Conservation (phyloP, 1,140 invertebrate species). For the Ceratina japonica region DNA sequence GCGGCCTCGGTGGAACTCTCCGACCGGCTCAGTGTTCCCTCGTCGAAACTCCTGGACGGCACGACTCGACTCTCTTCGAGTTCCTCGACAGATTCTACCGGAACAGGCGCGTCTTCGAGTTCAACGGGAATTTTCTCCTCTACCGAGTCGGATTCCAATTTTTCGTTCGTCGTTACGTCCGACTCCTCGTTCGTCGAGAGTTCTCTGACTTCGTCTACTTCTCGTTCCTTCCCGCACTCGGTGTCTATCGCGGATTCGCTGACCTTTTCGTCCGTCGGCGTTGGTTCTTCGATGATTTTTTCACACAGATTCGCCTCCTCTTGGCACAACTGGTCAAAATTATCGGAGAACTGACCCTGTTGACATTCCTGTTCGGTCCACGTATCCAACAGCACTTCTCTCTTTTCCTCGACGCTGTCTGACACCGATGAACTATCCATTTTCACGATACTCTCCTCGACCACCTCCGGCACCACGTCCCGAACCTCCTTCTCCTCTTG, state of each 20-base stretch:
- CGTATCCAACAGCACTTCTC: background rate
- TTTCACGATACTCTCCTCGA: background rate
- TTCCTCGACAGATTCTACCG: background rate
- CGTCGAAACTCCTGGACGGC: conserved; percentile 32
- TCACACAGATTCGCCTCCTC: background rate
- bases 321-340: conserved; percentile 41
- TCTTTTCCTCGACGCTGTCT: background rate
- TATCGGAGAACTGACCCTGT: conserved; percentile 57
- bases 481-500: conserved; percentile 45
- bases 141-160: background rate
- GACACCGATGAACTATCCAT: background rate
- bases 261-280: background rate
- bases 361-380: conserved; percentile 24
- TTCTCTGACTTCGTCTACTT: background rate
- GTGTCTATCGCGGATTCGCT: background rate
- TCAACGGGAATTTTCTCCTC: conserved; percentile 18
- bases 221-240: background rate
- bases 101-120: background rate
- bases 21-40: conserved; percentile 14
- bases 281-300: background rate
- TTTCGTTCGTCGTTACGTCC: background rate
- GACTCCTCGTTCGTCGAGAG: background rate
- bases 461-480: background rate
- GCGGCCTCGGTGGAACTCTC: conserved; percentile 30
- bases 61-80: background rate